A percentile compares a stretch with the other conserved stretches of the same genome.
phyloP scores from a whole-genome alignment of 2,113 vertebrate genomes.

The Rostratula benghalensis region DNA sequence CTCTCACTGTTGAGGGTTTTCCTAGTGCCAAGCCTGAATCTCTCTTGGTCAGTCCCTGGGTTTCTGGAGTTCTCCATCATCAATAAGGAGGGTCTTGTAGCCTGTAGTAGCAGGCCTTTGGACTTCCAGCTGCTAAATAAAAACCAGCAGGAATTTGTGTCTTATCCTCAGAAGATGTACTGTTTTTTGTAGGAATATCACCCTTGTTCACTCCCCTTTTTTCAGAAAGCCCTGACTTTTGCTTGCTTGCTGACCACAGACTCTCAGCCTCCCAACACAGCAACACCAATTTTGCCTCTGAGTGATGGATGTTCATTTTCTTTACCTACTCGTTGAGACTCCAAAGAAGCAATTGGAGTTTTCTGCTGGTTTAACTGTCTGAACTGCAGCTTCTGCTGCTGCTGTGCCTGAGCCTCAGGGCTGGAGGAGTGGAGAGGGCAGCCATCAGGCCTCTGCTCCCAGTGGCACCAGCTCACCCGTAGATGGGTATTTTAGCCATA shows the following conservation, averaged over 20 bases:
- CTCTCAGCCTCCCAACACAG: neutral
- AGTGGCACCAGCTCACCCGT: neutral
- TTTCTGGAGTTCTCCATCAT: neutral
- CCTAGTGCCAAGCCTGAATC: neutral
- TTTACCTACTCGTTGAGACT: neutral
- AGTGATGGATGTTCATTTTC: neutral
- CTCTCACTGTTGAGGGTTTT: neutral
- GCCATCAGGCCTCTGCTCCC: neutral
- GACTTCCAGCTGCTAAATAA: neutral
- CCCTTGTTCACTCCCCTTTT: neutral
- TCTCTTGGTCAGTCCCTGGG: neutral
- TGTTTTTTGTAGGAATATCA: neutral
- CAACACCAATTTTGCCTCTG: neutral
- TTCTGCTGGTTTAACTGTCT: neutral
- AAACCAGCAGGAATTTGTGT: neutral
- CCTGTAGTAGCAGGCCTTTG: neutral
- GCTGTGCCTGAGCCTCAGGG: neutral
- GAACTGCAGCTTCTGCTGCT: neutral
- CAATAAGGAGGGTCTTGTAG: neutral
- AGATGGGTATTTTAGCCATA: neutral
- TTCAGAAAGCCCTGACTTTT: neutral
- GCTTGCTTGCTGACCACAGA: neutral
- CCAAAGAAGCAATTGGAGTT: fast-evolving
- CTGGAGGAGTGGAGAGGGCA: neutral
- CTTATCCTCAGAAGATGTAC: neutral